A percentile compares a stretch with the other conserved stretches of the same genome.
These are phyloP conservation scores for Virgularia gustaviana DNA, from an alignment of 92 coral and sea anemone genomes.

Conservation along the genomic window DNA sequence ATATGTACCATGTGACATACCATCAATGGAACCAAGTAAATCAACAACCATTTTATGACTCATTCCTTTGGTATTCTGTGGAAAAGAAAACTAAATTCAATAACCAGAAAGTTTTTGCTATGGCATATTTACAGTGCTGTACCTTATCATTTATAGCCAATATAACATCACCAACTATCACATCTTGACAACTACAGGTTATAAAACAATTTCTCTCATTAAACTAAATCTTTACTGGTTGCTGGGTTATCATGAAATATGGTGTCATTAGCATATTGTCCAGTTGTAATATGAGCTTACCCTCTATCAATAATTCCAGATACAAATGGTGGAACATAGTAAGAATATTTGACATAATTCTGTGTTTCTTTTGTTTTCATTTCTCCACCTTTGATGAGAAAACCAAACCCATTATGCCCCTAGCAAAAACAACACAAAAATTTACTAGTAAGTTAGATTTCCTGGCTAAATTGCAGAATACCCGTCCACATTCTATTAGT, in stretches of 20 bases:
- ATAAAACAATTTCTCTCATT: too few species aligned
- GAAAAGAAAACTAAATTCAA: background rate
- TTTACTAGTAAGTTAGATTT: background rate
- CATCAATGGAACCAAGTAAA: conserved; percentile 8
- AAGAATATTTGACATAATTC: conserved; percentile 68
- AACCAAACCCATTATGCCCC: conserved; percentile 74
- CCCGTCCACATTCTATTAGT: too few species aligned
- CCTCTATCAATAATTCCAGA: conserved; percentile 66
- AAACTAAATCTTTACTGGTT: background rate
- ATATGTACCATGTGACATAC: too few species aligned
- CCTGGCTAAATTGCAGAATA: too few species aligned
- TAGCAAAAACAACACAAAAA: conserved; percentile 1
- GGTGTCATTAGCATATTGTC: too few species aligned
- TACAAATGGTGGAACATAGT: conserved; percentile 77
- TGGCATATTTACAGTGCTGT: background rate
- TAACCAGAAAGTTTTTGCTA: background rate
- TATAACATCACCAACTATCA: conserved; percentile 78
- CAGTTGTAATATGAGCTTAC: conserved; percentile 39
- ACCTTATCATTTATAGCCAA: conserved; percentile 93
- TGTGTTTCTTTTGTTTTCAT: conserved; percentile 66
- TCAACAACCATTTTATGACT: conserved; percentile 8
- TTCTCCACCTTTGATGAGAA: conserved; percentile 87
- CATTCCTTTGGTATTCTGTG: conserved; percentile 25
- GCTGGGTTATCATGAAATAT: too few species aligned
- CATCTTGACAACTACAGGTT: conserved; percentile 72